phyloP scores from a whole-genome alignment of 2,113 vertebrate genomes.

The Gila orcuttii region DNA sequence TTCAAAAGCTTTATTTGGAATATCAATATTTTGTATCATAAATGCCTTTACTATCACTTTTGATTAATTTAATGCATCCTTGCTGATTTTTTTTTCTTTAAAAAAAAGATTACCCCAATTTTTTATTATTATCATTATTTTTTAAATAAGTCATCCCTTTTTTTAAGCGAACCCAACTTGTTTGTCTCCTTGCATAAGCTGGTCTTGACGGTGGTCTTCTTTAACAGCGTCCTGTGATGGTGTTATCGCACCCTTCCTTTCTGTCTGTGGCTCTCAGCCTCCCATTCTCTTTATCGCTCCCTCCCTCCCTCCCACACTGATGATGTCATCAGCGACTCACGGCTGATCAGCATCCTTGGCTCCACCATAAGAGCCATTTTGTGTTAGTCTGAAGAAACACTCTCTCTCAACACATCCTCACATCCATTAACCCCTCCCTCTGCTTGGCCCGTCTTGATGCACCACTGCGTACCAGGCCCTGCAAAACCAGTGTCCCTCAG shows the following conservation, averaged over 20 bases:
- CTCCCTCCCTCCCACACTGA: conserved; percentile 56
- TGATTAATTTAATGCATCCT: too few species aligned
- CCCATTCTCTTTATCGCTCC: background rate
- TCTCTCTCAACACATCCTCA: conserved; percentile 38
- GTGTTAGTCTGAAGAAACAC: conserved; percentile 50
- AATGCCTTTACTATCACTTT: too few species aligned
- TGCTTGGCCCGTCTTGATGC: conserved; percentile 59
- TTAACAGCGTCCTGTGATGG: background rate
- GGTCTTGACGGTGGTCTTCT: background rate
- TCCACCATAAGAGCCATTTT: conserved; percentile 73
- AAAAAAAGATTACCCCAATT: too few species aligned
- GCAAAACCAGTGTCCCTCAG: conserved; percentile 50
- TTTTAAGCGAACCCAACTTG: background rate
- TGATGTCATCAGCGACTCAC: conserved; percentile 74
- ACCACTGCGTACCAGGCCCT: conserved; percentile 62
- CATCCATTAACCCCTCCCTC: conserved; percentile 41
- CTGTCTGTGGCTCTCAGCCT: background rate
- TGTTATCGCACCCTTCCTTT: background rate
- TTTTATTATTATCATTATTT: too few species aligned
- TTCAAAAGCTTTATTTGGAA: too few species aligned
- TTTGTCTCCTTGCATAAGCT: background rate
- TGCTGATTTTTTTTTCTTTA: too few species aligned
- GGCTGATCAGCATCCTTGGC: conserved; percentile 68
- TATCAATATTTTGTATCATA: too few species aligned
- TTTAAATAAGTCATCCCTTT: too few species aligned